Conservation (phyloP, 2,797 vertebrate genomes). For the Silurus lanzhouensis region DNA sequence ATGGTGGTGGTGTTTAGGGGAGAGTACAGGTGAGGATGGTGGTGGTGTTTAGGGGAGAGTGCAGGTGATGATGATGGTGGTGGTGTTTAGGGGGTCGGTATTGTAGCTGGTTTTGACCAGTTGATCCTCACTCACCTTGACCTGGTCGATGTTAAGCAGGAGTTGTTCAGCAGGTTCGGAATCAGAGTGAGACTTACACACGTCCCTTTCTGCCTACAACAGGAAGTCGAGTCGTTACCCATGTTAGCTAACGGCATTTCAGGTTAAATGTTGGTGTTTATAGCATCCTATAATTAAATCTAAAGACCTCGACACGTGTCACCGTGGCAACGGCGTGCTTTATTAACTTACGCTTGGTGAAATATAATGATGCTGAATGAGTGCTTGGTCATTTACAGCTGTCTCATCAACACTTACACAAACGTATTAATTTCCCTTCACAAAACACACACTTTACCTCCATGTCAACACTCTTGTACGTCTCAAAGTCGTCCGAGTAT, state of each 20-base stretch:
- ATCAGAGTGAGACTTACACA: constrained; percentile 53
- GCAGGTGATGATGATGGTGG: not conserved
- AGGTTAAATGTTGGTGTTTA: not conserved
- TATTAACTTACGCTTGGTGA: no score
- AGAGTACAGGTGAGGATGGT: no score
- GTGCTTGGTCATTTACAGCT: not conserved
- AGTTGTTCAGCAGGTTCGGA: constrained; percentile 72
- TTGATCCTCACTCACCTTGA: constrained; percentile 72
- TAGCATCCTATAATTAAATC: not conserved
- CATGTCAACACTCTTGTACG: constrained; percentile 73
- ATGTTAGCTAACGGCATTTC: not conserved
- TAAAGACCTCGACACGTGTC: not conserved
- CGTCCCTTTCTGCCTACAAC: constrained; percentile 48
- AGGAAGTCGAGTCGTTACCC: not conserved
- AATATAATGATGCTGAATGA: not conserved
- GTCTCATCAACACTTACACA: not conserved
- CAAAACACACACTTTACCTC: constrained; percentile 62
- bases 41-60: no score
- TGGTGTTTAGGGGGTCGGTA: no score
- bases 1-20: no score
- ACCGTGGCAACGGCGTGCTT: no score
- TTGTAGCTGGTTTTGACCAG: not conserved
- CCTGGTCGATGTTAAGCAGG: constrained; percentile 79
- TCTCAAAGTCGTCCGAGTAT: constrained; percentile 86
- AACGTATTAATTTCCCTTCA: no score